Evolutionary conservation across 2,888 invertebrate species (phyloP).

Genomic region (Nephrotoma guestfalica): DNA sequence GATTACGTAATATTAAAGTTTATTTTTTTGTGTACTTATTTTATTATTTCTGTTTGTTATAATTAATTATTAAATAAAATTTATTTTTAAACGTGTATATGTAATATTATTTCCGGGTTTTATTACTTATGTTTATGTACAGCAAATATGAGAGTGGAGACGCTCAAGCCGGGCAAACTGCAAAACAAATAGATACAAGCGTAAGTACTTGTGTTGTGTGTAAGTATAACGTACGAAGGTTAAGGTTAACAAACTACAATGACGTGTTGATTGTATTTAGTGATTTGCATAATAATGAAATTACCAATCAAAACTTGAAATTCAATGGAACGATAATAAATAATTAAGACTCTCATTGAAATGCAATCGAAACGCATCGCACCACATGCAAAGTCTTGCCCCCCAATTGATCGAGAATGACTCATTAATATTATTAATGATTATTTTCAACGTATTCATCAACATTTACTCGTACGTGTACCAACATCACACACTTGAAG

Average conservation of each 20-base stretch:
- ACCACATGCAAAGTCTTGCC: too few relatives aligned
- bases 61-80: constrained; percentile 2
- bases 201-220: not conserved
- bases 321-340: not conserved
- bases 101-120: not conserved
- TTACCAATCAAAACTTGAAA: not conserved
- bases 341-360: too few relatives aligned
- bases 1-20: not conserved
- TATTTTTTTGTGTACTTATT: not conserved
- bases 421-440: too few relatives aligned
- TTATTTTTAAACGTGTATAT: not conserved
- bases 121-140: not conserved
- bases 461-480: too few relatives aligned
- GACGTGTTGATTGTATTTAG: not conserved
- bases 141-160: not conserved
- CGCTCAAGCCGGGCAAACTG: not conserved
- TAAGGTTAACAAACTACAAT: not conserved
- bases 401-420: too few relatives aligned
- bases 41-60: not conserved
- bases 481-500: too few relatives aligned
- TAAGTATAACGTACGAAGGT: not conserved
- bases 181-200: not conserved
- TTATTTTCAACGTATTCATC: too few relatives aligned
- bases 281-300: not conserved
- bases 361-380: too few relatives aligned